Conservation (phyloP, 2,113 vertebrate genomes). For the Delphinus delphis region DNA sequence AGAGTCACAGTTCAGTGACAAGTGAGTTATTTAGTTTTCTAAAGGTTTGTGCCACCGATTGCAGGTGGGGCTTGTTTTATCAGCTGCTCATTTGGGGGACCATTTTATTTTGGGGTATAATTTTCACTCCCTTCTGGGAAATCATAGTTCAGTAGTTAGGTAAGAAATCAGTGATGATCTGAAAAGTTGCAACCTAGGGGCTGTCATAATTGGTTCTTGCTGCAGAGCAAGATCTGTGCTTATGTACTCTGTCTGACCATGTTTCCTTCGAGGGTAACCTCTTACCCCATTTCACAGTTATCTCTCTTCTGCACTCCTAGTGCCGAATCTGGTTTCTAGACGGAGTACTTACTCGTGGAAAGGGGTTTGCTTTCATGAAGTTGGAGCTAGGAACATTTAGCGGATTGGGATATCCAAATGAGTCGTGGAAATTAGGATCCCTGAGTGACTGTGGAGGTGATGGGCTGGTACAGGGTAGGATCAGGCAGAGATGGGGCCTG, state of each 20-base stretch:
- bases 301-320: background rate
- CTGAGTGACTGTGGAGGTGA: background rate
- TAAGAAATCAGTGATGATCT: background rate
- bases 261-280: background rate
- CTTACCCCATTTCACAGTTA: background rate
- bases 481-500: background rate
- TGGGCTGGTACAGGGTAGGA: too few relatives aligned
- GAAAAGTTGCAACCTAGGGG: background rate
- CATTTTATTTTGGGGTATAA: background rate
- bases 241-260: background rate
- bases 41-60: background rate
- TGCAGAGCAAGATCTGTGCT: background rate
- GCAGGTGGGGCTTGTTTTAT: background rate
- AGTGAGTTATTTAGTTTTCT: slow-evolving; percentile 86
- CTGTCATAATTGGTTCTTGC: background rate
- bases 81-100: background rate
- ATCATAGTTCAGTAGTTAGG: background rate
- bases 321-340: background rate
- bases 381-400: background rate
- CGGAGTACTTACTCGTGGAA: background rate
- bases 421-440: background rate
- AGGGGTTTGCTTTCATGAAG: background rate
- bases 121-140: slow-evolving; percentile 40
- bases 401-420: background rate
- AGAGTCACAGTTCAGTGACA: slow-evolving; percentile 90